phyloP scores from a whole-genome alignment of 2,888 invertebrate species.

The Thyatira batis region DNA sequence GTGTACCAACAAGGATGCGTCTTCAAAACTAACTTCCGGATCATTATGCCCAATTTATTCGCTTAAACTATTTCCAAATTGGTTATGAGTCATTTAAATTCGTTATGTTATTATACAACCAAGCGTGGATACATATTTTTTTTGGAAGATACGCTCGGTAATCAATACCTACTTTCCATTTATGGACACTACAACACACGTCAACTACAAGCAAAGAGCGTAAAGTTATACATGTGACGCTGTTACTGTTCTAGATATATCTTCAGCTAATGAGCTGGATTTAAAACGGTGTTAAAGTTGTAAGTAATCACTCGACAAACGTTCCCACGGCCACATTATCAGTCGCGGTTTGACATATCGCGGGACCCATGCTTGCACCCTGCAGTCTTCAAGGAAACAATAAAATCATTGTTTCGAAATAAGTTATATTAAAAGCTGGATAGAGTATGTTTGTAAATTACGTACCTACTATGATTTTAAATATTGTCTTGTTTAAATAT shows the following conservation, averaged over 20 bases:
- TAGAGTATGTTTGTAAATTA: no score
- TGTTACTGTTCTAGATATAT: not conserved
- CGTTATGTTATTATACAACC: not conserved
- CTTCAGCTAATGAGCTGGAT: not conserved
- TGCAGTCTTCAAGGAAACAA: not conserved
- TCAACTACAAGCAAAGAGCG: not conserved
- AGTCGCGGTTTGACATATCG: slow-evolving; percentile 16
- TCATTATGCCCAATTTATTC: slow-evolving; percentile 7
- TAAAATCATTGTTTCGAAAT: not conserved
- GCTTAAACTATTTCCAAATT: not conserved
- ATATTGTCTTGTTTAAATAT: no score
- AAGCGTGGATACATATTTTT: not conserved
- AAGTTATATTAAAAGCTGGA: not conserved
- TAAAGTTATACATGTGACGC: not conserved
- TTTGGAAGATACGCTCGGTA: no score
- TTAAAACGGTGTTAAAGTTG: not conserved
- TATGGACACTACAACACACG: no score
- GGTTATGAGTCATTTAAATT: not conserved
- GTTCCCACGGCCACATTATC: slow-evolving; percentile 25
- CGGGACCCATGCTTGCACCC: slow-evolving; percentile 6
- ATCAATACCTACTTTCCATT: no score
- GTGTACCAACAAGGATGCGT: slow-evolving; percentile 56
- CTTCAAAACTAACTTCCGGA: slow-evolving; percentile 37
- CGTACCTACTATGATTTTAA: no score
- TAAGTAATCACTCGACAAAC: slow-evolving; percentile 9